These are phyloP conservation scores for Megaceryle torquata DNA, from an alignment of 2,113 vertebrate genomes.

Conservation along the genomic window DNA sequence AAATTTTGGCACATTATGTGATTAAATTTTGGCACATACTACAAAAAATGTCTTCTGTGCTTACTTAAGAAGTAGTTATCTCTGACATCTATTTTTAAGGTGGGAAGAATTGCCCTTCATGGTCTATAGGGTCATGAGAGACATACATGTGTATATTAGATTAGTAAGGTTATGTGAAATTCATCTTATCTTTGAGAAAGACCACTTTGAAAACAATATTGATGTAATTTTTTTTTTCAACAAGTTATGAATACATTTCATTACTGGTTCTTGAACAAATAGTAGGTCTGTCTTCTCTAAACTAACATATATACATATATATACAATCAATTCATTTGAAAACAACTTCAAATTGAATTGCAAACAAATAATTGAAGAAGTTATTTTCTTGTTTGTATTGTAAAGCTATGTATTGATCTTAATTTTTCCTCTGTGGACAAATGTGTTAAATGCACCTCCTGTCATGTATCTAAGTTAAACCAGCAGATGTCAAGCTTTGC, in stretches of 20 bases:
- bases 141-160: not conserved
- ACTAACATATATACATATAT: rapidly evolving
- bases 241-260: not conserved
- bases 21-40: not conserved
- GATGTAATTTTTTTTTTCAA: not conserved
- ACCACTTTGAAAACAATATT: not conserved
- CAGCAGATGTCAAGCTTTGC: not conserved
- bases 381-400: not conserved
- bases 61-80: not conserved
- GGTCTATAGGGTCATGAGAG: not conserved
- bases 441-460: not conserved
- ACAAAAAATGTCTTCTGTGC: not conserved
- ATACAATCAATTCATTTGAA: not conserved
- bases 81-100: not conserved
- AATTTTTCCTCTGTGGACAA: not conserved
- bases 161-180: not conserved
- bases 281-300: not conserved
- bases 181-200: not conserved
- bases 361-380: not conserved
- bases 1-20: not conserved
- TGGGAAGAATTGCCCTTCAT: not conserved
- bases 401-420: not conserved
- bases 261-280: not conserved
- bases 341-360: not conserved
- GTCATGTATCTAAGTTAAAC: not conserved